Percentiles rank a stretch among this genome's conserved stretches.
phyloP scores from a whole-genome alignment of 2,113 vertebrate species.

The Tursiops truncatus region DNA sequence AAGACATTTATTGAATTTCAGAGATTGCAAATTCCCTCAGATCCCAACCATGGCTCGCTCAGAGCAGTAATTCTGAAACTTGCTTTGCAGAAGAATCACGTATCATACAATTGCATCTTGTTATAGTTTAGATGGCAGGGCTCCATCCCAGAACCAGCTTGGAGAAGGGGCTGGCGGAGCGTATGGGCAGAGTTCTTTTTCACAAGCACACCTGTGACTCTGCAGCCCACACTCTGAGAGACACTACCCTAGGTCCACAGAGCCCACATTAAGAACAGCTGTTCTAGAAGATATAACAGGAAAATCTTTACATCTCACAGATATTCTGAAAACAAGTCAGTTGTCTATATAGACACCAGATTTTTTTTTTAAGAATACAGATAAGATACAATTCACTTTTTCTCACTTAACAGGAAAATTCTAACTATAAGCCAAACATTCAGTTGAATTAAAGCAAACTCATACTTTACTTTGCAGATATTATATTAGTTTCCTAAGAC shows the following conservation, averaged over 20 bases:
- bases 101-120: not conserved
- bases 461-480: not conserved
- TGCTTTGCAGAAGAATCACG: conserved; percentile 5
- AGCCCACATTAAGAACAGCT: not conserved
- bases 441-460: not conserved
- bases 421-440: not conserved
- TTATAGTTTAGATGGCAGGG: not conserved
- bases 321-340: not conserved
- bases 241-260: not conserved
- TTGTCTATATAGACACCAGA: not conserved
- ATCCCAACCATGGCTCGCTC: not conserved
- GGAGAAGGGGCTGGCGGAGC: not conserved
- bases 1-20: not conserved
- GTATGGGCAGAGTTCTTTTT: not conserved
- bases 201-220: not conserved
- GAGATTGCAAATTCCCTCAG: not conserved
- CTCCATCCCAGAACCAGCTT: not conserved
- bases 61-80: not conserved
- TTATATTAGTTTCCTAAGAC: not conserved
- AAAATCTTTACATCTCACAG: not conserved
- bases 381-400: not conserved
- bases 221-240: not conserved
- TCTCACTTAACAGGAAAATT: not conserved
- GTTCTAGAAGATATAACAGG: not conserved
- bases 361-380: not conserved